Conservation (phyloP, 1,140 invertebrate species). For the Procambarus clarkii region DNA sequence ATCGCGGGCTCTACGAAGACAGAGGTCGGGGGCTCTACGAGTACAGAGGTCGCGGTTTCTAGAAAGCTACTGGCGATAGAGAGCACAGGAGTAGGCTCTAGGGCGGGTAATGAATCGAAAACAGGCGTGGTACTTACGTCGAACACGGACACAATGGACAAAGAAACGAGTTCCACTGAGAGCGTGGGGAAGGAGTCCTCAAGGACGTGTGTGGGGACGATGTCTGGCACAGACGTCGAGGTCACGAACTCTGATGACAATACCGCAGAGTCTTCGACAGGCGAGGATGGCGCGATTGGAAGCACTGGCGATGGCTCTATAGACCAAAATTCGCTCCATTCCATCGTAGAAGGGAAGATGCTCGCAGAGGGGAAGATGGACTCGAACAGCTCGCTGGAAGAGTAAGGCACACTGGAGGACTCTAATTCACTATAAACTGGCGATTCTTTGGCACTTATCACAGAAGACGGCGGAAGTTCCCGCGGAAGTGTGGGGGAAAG, state of each 20-base stretch:
- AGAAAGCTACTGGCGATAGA: constrained; percentile 8
- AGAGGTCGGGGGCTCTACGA: too few species aligned
- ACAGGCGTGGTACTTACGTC: constrained; percentile 50
- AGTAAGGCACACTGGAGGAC: constrained; percentile 57
- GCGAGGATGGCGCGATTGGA: constrained; percentile 55
- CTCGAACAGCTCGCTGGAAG: constrained; percentile 30
- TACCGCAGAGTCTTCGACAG: neutral
- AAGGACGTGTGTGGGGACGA: neutral
- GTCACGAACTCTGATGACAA: constrained; percentile 14
- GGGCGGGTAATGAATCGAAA: constrained; percentile 1
- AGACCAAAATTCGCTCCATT: constrained; percentile 22
- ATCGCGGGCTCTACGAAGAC: too few species aligned
- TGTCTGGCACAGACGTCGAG: constrained; percentile 1
- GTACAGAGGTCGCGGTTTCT: neutral
- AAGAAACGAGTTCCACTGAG: constrained; percentile 31
- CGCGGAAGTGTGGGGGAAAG: neutral
- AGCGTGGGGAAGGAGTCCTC: constrained; percentile 40
- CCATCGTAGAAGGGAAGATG: constrained; percentile 18
- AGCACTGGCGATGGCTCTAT: constrained; percentile 61
- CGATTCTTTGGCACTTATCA: constrained; percentile 59
- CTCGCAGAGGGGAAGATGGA: constrained; percentile 13
- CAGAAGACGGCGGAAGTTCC: constrained; percentile 24
- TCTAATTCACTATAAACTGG: constrained; percentile 2
- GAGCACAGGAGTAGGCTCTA: constrained; percentile 31
- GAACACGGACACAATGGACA: constrained; percentile 30